phyloP scores from a whole-genome alignment of 2,888 invertebrate genomes.

The Orthosia gothica region DNA sequence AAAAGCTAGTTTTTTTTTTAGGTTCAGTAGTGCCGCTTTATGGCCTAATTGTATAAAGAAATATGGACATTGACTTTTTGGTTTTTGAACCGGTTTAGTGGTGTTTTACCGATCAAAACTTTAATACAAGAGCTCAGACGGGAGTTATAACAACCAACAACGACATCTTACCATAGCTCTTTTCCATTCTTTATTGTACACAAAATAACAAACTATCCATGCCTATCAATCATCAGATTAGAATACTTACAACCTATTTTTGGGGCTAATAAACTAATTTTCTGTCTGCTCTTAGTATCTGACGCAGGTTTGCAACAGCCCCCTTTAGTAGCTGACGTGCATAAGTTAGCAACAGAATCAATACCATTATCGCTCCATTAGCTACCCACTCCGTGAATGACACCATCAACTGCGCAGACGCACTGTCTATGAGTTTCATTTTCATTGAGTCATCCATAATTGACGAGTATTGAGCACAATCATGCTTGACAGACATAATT shows the following conservation, averaged over 20 bases:
- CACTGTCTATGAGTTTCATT: slow-evolving; percentile 58
- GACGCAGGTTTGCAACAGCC: too few relatives aligned
- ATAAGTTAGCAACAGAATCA: background rate
- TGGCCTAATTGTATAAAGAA: too few relatives aligned
- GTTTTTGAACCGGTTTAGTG: too few relatives aligned
- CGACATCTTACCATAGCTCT: background rate
- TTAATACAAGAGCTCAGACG: background rate
- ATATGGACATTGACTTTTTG: too few relatives aligned
- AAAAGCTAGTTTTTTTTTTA: too few relatives aligned
- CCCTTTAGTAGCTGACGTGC: background rate
- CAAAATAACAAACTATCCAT: too few relatives aligned
- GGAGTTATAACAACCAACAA: background rate
- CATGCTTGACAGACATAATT: slow-evolving; percentile 27
- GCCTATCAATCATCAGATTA: too few relatives aligned
- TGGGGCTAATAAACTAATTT: background rate
- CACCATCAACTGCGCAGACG: slow-evolving; percentile 52
- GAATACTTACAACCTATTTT: background rate
- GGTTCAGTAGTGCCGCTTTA: too few relatives aligned
- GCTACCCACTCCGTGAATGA: slow-evolving; percentile 20
- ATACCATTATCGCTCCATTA: slow-evolving; percentile 25
- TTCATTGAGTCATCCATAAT: slow-evolving; percentile 60
- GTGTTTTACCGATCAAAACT: background rate
- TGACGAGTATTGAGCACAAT: slow-evolving; percentile 54
- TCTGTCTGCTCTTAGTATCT: too few relatives aligned
- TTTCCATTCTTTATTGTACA: too few relatives aligned